phyloP scores from a whole-genome alignment of 2,797 vertebrate genomes.

The Cottoperca gobio region DNA sequence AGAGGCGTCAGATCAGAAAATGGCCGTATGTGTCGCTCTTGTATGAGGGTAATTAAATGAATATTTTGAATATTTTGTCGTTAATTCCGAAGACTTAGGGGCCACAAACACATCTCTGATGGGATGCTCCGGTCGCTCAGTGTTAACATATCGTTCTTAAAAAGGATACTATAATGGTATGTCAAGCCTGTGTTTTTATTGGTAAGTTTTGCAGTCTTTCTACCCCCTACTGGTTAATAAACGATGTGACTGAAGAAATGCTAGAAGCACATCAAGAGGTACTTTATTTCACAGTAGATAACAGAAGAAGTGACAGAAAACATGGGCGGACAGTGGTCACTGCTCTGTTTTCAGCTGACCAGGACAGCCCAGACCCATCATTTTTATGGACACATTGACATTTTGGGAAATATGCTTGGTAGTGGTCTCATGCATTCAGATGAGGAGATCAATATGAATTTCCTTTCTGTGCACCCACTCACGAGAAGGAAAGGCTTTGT shows the following conservation, averaged over 20 bases:
- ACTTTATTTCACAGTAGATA: neutral
- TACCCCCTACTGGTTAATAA: too few species aligned
- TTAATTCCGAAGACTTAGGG: too few species aligned
- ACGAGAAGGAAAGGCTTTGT: neutral
- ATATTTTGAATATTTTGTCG: too few species aligned
- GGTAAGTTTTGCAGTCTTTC: too few species aligned
- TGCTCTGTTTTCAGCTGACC: neutral
- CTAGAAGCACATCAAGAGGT: neutral
- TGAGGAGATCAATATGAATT: constrained; percentile 17
- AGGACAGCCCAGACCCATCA: neutral
- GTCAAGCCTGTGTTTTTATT: too few species aligned
- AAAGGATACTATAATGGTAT: too few species aligned
- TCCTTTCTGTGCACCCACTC: neutral
- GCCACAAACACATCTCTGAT: too few species aligned
- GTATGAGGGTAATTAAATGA: neutral
- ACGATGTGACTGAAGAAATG: neutral
- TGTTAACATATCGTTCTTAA: too few species aligned
- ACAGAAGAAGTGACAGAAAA: neutral
- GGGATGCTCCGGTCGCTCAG: too few species aligned
- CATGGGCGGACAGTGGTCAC: neutral
- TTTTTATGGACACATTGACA: constrained; percentile 19
- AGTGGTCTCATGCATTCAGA: constrained; percentile 15
- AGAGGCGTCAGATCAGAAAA: neutral
- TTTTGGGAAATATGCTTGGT: constrained; percentile 16
- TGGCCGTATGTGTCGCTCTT: neutral